phyloP scores from a whole-genome alignment of 2,797 vertebrate genomes.

The Benthosema pterotum region DNA sequence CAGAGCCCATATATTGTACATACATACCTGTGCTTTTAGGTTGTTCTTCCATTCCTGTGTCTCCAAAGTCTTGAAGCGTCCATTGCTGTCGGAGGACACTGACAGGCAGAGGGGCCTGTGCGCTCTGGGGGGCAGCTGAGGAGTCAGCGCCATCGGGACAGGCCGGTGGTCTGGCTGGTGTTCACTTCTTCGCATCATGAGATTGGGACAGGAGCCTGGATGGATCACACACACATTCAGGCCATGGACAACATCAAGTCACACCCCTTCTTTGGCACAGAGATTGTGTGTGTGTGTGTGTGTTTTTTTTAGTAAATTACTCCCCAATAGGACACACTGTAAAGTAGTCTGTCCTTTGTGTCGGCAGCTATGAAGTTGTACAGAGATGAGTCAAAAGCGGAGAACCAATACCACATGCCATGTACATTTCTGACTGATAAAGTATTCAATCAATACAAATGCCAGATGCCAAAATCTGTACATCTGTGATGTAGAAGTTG shows the following conservation, averaged over 20 bases:
- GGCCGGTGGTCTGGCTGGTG: constrained; percentile 59
- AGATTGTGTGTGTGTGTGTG: neutral
- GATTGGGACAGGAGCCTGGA: constrained; percentile 81
- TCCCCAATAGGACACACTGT: too few relatives aligned
- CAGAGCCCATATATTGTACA: constrained; percentile 11
- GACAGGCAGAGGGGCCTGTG: constrained; percentile 76
- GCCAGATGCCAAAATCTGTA: too few relatives aligned
- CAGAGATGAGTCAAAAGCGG: too few relatives aligned
- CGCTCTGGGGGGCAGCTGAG: constrained; percentile 67
- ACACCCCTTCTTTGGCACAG: neutral
- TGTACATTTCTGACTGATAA: too few relatives aligned
- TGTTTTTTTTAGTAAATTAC: too few relatives aligned
- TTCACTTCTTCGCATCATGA: constrained; percentile 78
- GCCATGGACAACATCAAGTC: too few relatives aligned
- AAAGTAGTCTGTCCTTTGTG: too few relatives aligned
- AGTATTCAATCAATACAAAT: too few relatives aligned
- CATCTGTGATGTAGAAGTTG: neutral
- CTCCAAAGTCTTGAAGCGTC: constrained; percentile 75
- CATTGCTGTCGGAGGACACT: constrained; percentile 77
- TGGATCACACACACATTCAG: constrained; percentile 3
- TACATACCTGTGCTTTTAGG: constrained; percentile 81
- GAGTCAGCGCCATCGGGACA: constrained; percentile 66
- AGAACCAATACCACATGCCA: too few relatives aligned
- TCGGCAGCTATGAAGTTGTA: too few relatives aligned
- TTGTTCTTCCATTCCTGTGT: constrained; percentile 80